Evolutionary conservation across 2,797 vertebrate genomes (phyloP).

Genomic region (Ciconia nigra): DNA sequence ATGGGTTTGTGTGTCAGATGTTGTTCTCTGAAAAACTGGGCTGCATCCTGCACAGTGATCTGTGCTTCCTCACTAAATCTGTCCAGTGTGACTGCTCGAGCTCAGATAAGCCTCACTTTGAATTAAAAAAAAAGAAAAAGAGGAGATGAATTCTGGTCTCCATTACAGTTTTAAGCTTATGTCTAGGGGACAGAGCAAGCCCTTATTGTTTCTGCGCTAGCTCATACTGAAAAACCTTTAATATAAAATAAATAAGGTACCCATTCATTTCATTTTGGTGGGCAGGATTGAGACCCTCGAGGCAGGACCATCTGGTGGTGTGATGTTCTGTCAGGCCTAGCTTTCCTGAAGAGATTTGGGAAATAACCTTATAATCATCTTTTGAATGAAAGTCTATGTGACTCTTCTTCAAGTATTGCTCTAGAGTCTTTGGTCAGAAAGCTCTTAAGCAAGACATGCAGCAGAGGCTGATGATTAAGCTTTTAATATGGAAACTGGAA

Average conservation of each 20-base stretch:
- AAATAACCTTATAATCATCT: background rate
- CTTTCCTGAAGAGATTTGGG: background rate
- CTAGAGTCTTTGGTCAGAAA: background rate
- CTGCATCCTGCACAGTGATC: background rate
- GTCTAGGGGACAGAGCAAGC: background rate
- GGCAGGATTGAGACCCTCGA: background rate
- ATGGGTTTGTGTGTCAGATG: background rate
- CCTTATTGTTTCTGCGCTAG: background rate
- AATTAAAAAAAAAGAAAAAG: rapidly evolving
- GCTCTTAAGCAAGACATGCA: background rate
- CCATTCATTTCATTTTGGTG: background rate
- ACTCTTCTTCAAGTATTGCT: background rate
- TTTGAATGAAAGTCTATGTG: background rate
- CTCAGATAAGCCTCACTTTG: background rate
- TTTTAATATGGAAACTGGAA: background rate
- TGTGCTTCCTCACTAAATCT: background rate
- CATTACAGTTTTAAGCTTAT: background rate
- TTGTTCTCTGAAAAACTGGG: background rate
- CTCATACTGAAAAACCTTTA: background rate
- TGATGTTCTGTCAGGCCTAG: background rate
- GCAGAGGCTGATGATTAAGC: constrained; percentile 20
- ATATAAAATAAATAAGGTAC: background rate
- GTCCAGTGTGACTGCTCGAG: background rate
- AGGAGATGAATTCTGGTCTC: background rate
- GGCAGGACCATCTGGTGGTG: background rate